Base-by-base conservation (phyloP, 2,888 invertebrate species). In the Cephus nigrinus region DNA sequence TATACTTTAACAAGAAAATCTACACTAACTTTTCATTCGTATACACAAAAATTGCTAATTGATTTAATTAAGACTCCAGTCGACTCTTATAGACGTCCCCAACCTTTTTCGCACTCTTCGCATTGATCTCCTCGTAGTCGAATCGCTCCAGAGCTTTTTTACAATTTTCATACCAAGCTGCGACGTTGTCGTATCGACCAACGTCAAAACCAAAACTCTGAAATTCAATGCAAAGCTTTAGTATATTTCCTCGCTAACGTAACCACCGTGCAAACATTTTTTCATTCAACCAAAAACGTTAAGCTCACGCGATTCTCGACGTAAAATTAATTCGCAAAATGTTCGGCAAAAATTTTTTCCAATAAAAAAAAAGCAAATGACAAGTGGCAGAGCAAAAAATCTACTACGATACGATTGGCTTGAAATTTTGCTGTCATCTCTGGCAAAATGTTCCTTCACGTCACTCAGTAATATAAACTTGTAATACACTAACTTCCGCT, bases 151-250 rank as follows among this genome's bases (percentile, higher is more conserved):
- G 90, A 31, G 93, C 93, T 31, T 93, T 93, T 90, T 95, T 95
- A 82, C 94, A 94, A 80, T 94, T 93, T 75, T 94, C 93, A 82
- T 94, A 94, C 96, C 96, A 96, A 31, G 93, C 93, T 4, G 90
- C 88, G 4, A 95, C 89, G 81, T 95, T 94, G 69, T 93, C 93
- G 85, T 94, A 93, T 74, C 93, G 91, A 33, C 92, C 92, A 80
- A 93, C 92, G 86, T 95, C 94, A 82, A 93, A 93, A 9, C 90
- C 92, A 23, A 93, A 92, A 12, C 92, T 93, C 94, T 94, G 90
- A 32, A 82, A 80, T n/a, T 33, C 76, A 78, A 15, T 15, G 1
- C 0, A 55, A 55, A 55, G 9, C 55, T 55, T 55, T 31, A 33
- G 30, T 55, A 23, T 31, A 31, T 11, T 4, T 15, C 31, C 23